Base-by-base conservation (phyloP, 2,888 invertebrate species). In the Unio delphinus region DNA sequence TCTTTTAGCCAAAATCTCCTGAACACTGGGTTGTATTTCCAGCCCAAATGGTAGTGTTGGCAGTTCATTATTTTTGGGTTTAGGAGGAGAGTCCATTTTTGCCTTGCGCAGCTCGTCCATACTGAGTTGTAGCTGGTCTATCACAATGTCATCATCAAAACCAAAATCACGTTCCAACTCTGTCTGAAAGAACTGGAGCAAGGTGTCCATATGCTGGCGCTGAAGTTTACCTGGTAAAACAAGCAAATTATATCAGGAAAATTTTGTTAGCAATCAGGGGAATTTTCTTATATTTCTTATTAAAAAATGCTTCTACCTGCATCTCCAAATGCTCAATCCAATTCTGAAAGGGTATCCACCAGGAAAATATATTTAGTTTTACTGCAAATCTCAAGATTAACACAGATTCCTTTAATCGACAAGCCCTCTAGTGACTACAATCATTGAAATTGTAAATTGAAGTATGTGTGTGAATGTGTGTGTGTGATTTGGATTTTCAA, bases 121-220 rank as follows among this genome's bases (percentile, higher is more conserved):
- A 56, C 94, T 94, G 68, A 94, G 93, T 86, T 95, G 95, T 87
- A 99, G 92, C 73, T 94, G 93, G 86, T 94, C 94, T 86, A 99
- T 94, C 58, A 95, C 96, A 76, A 94, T 92, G 88, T 99, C 98
- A 88, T 98, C 97, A 83, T 96, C 95, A 90, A 94, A 96, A 75
- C 95, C 94, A 91, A 98, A 98, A 90, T 98, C 95, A 90, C 95
- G 95, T 89, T 96, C 96, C 78, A 98, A 91, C n/a, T 89, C 89
- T 28, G 95, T 94, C 92, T 97, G 96, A 73, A 91, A 86, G 78
- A 90, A 90, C 71, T 86, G 86, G 77, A 91, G 87, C 62, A 91
- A 83, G 17, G 89, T 87, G 75, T 91, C 91, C 86, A 91, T 89
- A 61, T 83, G 78, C 81, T 89, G 83, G 72, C 88, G 89, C 62